Conservation (phyloP, 2,888 invertebrate species). For the Oscheius sp. region DNA sequence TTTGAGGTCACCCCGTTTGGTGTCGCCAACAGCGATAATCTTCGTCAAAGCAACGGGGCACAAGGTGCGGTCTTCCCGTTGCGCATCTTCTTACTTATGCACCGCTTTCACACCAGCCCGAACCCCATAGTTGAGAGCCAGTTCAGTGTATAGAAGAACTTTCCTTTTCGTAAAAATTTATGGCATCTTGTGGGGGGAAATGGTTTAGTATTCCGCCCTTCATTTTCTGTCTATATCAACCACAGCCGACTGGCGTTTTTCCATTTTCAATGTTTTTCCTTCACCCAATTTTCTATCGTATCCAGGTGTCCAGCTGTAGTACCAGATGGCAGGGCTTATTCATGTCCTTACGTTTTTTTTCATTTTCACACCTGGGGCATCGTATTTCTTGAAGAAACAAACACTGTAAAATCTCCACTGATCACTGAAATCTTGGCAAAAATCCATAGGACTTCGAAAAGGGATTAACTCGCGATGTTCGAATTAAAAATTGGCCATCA, state of each 20-base stretch:
- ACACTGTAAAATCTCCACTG: no score
- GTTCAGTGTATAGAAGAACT: background rate
- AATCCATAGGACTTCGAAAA: no score
- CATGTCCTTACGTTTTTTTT: no score
- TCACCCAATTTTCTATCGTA: no score
- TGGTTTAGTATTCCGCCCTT: background rate
- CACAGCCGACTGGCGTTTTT: background rate
- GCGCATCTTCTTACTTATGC: constrained; percentile 30
- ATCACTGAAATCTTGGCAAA: no score
- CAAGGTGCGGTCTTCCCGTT: background rate
- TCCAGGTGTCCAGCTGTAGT: no score
- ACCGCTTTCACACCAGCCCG: constrained; percentile 9
- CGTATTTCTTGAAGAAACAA: no score
- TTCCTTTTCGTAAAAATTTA: background rate
- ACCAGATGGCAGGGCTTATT: no score
- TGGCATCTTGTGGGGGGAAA: background rate
- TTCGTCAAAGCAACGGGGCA: constrained; percentile 14
- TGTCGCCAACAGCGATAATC: constrained; percentile 10
- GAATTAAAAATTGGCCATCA: no score
- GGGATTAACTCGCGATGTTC: no score
- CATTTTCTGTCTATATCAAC: background rate
- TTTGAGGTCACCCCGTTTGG: constrained; percentile 26
- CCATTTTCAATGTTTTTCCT: background rate
- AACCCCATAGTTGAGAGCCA: background rate
- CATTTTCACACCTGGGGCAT: no score